Conservation (phyloP, 2,113 vertebrate genomes). For the Columba janthina region DNA sequence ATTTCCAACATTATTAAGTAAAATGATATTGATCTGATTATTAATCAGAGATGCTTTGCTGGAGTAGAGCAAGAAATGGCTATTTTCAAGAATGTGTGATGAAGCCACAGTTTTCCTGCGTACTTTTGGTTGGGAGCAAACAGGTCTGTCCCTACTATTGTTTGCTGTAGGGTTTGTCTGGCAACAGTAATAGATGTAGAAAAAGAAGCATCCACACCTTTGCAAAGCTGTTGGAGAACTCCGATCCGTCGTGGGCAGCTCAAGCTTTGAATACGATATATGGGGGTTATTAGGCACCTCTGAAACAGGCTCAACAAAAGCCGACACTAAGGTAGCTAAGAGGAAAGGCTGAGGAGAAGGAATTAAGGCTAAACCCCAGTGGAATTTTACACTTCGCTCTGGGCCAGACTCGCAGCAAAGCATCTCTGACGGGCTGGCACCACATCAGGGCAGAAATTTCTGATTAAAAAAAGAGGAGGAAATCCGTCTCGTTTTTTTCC, state of each 20-base stretch:
- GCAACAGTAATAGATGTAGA: not conserved
- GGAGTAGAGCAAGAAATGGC: not conserved
- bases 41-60: not conserved
- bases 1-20: not conserved
- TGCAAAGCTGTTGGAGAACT: not conserved
- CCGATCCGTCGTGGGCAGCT: not conserved
- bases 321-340: not conserved
- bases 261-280: rapidly evolving
- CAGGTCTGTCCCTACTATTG: not conserved
- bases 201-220: not conserved
- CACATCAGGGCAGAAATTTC: not conserved
- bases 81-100: not conserved
- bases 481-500: not conserved
- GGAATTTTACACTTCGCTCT: slow-evolving; percentile 2
- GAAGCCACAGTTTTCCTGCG: not conserved
- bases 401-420: not conserved
- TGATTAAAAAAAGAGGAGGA: not conserved
- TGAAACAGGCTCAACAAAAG: not conserved
- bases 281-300: not conserved
- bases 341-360: not conserved
- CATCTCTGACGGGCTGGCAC: not conserved
- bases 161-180: not conserved
- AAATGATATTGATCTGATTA: not conserved
- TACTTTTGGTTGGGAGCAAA: not conserved
- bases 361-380: slow-evolving; percentile 1